Evolutionary conservation across 2,888 invertebrate genomes (phyloP), one percentile per base, ranked within the genome.

Genomic region (Melikaiella ostensackeni): DNA sequence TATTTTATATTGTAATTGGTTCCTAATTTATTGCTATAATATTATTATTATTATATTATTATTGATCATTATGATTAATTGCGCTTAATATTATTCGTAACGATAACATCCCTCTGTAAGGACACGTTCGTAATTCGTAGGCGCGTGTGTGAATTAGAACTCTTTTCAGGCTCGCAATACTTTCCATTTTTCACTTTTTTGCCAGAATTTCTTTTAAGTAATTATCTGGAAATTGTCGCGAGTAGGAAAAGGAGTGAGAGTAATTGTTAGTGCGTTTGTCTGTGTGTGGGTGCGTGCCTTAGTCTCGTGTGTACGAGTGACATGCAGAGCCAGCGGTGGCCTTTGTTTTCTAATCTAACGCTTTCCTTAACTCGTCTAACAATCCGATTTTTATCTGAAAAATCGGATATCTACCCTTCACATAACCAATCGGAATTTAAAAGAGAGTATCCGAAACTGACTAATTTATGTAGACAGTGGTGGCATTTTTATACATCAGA

Each of bases 1-100:
- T 88, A 88, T 86, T 87, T 90, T 85, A 85, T 89, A 88, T 88
- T 88, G 88, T 91, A 90, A 87, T 89, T 91, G 90, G 91, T 91
- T 91, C 91, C 91, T 91, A 91, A 91, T 90, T 91, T 91, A 91
- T 90, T 89, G 87, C 81, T 86, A 86, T 81, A 81, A 78, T 81
- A 80, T 79, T 80, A 80, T 77, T 81, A 81, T 76, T 83, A 82
- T 81, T 80, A 80, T 81, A 84, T 75, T 79, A 64, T 64, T 33
- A 50, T 66, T 86, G 80, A 85, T 84, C 83, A 82, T 66, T 66
- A 84, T 83, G 84, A 84, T 85, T 84, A 85, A 84, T 82, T 86
- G 82, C 84, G 83, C 81, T 76, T 81, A 81, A 81, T 79, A 80
- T 81, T 84, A 86, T 86, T 81, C 85, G 83, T 85, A 82, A 84